Evolutionary conservation across 2,113 vertebrate genomes (phyloP).

Genomic region (Corvus hawaiiensis): DNA sequence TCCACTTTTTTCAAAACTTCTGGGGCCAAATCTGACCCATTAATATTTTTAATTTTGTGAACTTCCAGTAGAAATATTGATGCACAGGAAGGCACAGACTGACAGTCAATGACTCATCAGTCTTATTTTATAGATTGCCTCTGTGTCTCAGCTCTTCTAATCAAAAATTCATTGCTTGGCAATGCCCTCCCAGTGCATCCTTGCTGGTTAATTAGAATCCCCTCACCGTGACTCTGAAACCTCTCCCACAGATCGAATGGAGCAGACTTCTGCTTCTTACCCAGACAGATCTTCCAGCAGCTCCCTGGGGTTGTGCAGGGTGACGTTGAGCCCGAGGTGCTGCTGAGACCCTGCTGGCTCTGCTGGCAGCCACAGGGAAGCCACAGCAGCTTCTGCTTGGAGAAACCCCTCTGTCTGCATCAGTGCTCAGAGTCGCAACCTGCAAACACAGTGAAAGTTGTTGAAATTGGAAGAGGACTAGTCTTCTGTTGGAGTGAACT

Average conservation of each 20-base stretch:
- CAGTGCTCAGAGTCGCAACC: neutral
- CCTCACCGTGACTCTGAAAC: neutral
- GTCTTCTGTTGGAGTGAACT: neutral
- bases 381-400: neutral
- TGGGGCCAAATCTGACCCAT: neutral
- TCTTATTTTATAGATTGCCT: neutral
- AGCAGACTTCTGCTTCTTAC: neutral
- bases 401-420: neutral
- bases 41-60: neutral
- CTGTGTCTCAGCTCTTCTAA: neutral
- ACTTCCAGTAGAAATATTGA: conserved; percentile 6
- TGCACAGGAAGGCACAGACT: neutral
- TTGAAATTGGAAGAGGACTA: neutral
- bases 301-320: neutral
- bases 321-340: neutral
- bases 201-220: neutral
- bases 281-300: neutral
- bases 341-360: neutral
- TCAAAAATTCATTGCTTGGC: conserved; percentile 22
- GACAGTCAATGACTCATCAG: neutral
- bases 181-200: neutral
- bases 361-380: neutral
- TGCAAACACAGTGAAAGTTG: neutral
- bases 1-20: neutral
- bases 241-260: neutral